These are phyloP conservation scores for Chalcosyrphus nemorum DNA, from an alignment of 2,888 invertebrate species.

Conservation along the genomic window DNA sequence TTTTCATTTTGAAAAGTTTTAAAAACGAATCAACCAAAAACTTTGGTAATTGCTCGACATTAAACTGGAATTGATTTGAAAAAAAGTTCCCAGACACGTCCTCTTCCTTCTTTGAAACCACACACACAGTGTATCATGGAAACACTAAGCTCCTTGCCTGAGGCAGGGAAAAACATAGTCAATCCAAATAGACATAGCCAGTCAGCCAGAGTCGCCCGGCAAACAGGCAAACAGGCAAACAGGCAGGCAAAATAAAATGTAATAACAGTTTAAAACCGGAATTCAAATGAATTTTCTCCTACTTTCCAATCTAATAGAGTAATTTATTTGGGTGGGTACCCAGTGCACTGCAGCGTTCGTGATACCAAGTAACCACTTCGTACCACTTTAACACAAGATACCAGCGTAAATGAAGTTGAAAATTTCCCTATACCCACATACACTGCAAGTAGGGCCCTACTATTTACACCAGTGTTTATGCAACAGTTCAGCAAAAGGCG, in stretches of 20 bases:
- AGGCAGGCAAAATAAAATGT: conserved; percentile 40
- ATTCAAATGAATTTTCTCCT: conserved; percentile 69
- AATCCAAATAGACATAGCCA: conserved; percentile 16
- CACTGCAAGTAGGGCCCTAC: neutral
- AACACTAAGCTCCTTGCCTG: neutral
- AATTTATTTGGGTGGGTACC: conserved; percentile 54
- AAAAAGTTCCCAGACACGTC: conserved; percentile 57
- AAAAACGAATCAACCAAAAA: conserved; percentile 65
- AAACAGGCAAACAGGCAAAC: neutral
- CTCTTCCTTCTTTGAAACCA: too few relatives aligned
- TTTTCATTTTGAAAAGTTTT: conserved; percentile 30
- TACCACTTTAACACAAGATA: conserved; percentile 56
- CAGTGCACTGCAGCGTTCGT: conserved; percentile 7
- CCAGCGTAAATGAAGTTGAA: conserved; percentile 65
- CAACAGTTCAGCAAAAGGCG: conserved; percentile 68
- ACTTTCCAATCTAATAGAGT: conserved; percentile 68
- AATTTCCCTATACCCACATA: conserved; percentile 31
- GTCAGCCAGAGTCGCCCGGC: neutral
- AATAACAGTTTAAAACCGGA: conserved; percentile 66
- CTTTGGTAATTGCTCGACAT: conserved; percentile 64
- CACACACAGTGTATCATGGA: neutral
- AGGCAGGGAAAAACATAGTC: neutral
- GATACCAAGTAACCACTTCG: conserved; percentile 64
- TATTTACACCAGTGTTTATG: conserved; percentile 39
- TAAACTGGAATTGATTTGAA: conserved; percentile 71